Evolutionary conservation across 2,797 vertebrate species (phyloP).

Genomic region (Danionella dracula): DNA sequence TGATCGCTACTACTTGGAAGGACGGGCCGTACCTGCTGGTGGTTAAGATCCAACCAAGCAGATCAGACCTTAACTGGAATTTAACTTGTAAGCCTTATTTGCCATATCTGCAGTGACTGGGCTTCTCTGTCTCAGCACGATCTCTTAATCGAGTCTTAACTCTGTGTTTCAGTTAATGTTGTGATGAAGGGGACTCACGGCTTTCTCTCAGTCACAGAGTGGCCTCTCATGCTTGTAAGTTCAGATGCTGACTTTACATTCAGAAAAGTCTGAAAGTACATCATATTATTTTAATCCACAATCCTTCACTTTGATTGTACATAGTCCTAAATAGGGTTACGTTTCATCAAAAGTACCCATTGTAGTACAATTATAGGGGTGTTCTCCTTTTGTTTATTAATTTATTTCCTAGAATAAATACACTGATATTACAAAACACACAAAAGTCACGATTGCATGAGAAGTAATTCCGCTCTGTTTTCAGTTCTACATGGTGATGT

Average conservation of each 20-base stretch:
- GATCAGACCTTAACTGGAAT: constrained; percentile 69
- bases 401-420: too few species aligned
- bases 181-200: constrained; percentile 79
- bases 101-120: background rate
- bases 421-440: too few species aligned
- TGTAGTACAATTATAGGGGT: too few species aligned
- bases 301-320: too few species aligned
- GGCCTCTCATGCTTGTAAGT: constrained; percentile 88
- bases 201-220: constrained; percentile 82
- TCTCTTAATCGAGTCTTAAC: background rate
- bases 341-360: too few species aligned
- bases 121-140: too few species aligned
- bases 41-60: constrained; percentile 62
- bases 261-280: too few species aligned
- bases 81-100: constrained; percentile 67
- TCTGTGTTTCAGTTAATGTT: constrained; percentile 66
- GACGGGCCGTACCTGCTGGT: constrained; percentile 81
- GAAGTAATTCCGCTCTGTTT: constrained; percentile 28
- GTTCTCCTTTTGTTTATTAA: too few species aligned
- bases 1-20: constrained; percentile 77
- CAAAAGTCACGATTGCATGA: too few species aligned
- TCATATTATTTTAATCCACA: too few species aligned
- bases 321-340: too few species aligned
- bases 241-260: background rate
- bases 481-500: constrained; percentile 91